A percentile compares a stretch with the other conserved stretches of the same genome.
Conservation (phyloP, 2,113 vertebrate genomes). For the Chelonoidis abingdonii region DNA sequence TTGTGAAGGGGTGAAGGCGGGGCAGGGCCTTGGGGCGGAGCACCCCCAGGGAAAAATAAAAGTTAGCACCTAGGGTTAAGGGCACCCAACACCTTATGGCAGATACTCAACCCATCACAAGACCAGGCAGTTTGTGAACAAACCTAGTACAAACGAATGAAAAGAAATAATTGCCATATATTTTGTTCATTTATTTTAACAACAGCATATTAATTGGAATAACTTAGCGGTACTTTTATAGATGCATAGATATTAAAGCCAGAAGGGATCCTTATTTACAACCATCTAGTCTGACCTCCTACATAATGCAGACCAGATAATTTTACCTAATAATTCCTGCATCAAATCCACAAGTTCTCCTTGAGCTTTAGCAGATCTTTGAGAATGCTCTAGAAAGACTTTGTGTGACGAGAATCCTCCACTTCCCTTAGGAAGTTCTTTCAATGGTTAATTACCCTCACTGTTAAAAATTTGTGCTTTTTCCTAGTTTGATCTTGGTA, state of each 20-base stretch:
- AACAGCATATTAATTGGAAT: neutral
- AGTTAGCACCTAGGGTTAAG: neutral
- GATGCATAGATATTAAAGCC: slow-evolving; percentile 20
- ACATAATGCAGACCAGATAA: neutral
- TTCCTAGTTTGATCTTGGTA: neutral
- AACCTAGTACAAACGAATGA: neutral
- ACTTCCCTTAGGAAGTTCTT: neutral
- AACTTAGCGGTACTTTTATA: slow-evolving; percentile 7
- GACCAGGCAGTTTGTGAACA: neutral
- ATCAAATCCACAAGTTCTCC: neutral
- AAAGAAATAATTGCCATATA: neutral
- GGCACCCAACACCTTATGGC: neutral
- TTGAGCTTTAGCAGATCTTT: neutral
- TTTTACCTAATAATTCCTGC: neutral
- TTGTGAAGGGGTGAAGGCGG: too few species aligned
- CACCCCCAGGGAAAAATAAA: too few species aligned
- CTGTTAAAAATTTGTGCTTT: neutral
- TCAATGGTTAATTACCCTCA: neutral
- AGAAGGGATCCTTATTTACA: neutral
- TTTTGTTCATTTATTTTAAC: neutral
- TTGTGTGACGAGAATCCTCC: neutral
- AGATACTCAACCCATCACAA: neutral
- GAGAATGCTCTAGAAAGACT: neutral
- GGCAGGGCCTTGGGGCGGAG: too few species aligned
- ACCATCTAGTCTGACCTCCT: neutral